These are phyloP conservation scores for Chionodraco myersi DNA, from an alignment of 2,113 vertebrate genomes.

Conservation along the genomic window DNA sequence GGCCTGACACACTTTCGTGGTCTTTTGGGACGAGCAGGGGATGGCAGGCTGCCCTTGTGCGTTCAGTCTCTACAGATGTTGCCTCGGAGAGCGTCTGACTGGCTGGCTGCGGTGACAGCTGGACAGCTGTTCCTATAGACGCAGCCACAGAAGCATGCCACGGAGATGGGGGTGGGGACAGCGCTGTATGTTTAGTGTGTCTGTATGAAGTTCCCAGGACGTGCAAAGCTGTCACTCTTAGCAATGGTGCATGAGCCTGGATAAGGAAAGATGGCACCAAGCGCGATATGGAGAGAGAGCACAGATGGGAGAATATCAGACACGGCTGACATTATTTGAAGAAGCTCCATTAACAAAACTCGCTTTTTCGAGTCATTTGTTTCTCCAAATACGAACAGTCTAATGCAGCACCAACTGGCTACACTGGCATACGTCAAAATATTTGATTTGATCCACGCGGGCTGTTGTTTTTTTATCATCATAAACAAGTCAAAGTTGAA, in stretches of 20 bases:
- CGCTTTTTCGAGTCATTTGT: slow-evolving; percentile 39
- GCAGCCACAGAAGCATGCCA: slow-evolving; percentile 80
- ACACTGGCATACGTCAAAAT: slow-evolving; percentile 29
- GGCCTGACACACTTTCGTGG: slow-evolving; percentile 73
- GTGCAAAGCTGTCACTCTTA: slow-evolving; percentile 79
- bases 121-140: slow-evolving; percentile 86
- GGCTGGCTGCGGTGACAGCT: slow-evolving; percentile 84
- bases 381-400: slow-evolving; percentile 35
- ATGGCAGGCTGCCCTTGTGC: slow-evolving; percentile 69
- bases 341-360: slow-evolving; percentile 46
- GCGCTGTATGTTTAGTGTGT: slow-evolving; percentile 72
- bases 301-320: slow-evolving; percentile 75
- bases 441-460: slow-evolving; percentile 42
- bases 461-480: slow-evolving; percentile 45
- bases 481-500: slow-evolving; percentile 66
- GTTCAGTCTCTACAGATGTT: slow-evolving; percentile 83
- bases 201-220: slow-evolving; percentile 80
- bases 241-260: slow-evolving; percentile 70
- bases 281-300: slow-evolving; percentile 55
- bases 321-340: slow-evolving; percentile 59
- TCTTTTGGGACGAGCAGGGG: slow-evolving; percentile 71
- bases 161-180: slow-evolving; percentile 34
- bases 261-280: slow-evolving; percentile 67
- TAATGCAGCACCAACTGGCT: slow-evolving; percentile 33
- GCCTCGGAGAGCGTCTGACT: slow-evolving; percentile 79